Evolutionary conservation across 2,888 invertebrate species (phyloP), one percentile per base, ranked within the genome.

Genomic region (Hemicrepidius hirtus): DNA sequence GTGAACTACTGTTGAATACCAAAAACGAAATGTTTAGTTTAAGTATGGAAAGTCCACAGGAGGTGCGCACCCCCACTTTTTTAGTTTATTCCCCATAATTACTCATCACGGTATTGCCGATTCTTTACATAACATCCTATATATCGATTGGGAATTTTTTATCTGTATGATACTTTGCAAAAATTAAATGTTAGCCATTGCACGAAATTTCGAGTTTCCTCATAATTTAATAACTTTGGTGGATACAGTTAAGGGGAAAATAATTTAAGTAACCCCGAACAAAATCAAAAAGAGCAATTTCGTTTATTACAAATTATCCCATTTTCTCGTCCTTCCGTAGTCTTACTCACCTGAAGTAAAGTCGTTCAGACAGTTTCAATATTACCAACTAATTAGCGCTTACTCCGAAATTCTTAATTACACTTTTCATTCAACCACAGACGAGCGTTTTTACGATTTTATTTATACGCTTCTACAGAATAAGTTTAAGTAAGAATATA

Each of bases 381-480:
- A 32, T 53, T 53, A 13, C 7, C 53, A 59, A 59, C 64, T 50
- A 65, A 65, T 65, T 65, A 53, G 53, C 64, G 35, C 41, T 40
- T 53, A 32, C 40, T 21, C 37, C 24, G 50, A 65, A 65, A 65
- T 65, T 65, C 49, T 65, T 65, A 53, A 65, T 65, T 65, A 16
- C 50, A 50, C 37, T 65, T 53, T 65, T 35, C 53, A 37, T 37
- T 13, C 12, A 49, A 49, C 64, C 50, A 12, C 50, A 65, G 16
- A 35, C 49, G 40, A 53, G 24, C 35, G 49, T 50, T 65, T 53
- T 53, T 40, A 53, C 24, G 21, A 37, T 40, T 65, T 53, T 53
- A 7, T 53, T 28, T 7, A 5, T 49, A 24, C 3, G 13, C 6
- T 1, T 32, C 2, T 24, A 32, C 13, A 2, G 32, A 24, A 53